phyloP scores from a whole-genome alignment of 2,888 invertebrate genomes.

The Leptogaster cylindrica region DNA sequence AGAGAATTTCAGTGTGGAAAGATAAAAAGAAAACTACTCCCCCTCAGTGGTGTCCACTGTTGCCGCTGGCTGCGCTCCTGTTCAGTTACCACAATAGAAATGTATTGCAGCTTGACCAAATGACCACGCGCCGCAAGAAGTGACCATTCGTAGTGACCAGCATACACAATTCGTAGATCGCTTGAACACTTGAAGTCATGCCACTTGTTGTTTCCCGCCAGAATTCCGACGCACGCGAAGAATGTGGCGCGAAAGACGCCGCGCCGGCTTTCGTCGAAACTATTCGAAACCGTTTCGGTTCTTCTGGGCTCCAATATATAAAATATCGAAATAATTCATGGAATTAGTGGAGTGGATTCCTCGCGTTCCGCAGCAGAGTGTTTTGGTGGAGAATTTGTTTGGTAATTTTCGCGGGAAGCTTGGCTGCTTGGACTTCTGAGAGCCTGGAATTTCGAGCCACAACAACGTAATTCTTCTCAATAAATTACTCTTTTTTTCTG shows the following conservation, averaged over 20 bases:
- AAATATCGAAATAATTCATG: conserved; percentile 46
- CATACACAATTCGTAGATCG: neutral
- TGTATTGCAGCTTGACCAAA: conserved; percentile 14
- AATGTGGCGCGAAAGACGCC: neutral
- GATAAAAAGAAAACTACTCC: too few species aligned
- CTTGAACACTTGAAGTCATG: neutral
- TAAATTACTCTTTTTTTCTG: conserved; percentile 22
- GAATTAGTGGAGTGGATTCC: neutral
- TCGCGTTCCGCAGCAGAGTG: neutral
- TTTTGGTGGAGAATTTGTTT: neutral
- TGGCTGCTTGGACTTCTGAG: conserved; percentile 2
- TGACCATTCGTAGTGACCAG: conserved; percentile 1
- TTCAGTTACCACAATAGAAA: conserved; percentile 1
- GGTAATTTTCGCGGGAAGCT: neutral
- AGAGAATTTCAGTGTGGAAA: too few species aligned
- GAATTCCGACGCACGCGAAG: neutral
- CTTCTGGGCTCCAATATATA: conserved; percentile 37
- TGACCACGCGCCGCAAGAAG: neutral
- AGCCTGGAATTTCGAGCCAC: conserved; percentile 35
- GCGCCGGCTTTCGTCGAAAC: neutral
- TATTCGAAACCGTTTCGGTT: neutral
- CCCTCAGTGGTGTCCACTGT: too few species aligned
- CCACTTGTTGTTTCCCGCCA: too few species aligned
- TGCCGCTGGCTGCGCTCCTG: conserved; percentile 3
- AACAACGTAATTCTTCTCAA: conserved; percentile 40